Evolutionary conservation across 2,888 invertebrate species (phyloP).

Genomic region (Chouioia cunea): DNA sequence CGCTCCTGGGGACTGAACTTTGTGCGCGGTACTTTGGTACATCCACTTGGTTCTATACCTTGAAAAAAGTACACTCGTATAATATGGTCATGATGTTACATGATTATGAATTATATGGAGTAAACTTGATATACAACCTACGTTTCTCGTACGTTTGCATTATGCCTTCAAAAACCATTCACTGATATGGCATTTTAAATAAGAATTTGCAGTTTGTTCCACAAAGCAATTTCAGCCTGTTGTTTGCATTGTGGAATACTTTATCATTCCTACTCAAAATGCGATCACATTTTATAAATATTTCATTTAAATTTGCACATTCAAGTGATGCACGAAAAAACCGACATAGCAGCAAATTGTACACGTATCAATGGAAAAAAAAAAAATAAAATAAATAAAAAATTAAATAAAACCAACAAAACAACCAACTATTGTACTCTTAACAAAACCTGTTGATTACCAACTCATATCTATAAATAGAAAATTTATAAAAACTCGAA

Average conservation of each 20-base stretch:
- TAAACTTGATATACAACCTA: constrained; percentile 39
- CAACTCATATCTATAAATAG: constrained; percentile 37
- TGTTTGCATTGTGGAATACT: constrained; percentile 13
- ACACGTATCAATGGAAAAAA: too few species aligned
- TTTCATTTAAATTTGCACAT: constrained; percentile 11
- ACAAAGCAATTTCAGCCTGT: constrained; percentile 3
- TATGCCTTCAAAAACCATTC: constrained; percentile 12
- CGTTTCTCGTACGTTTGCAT: not conserved
- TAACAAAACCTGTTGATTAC: constrained; percentile 28
- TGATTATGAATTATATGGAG: constrained; percentile 23
- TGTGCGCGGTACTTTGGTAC: not conserved
- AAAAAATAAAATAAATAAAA: too few species aligned
- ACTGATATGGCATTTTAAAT: constrained; percentile 19
- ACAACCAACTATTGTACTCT: not conserved
- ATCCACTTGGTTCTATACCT: constrained; percentile 36
- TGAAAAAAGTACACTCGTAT: constrained; percentile 41
- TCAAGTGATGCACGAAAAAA: constrained; percentile 21
- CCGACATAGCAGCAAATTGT: constrained; percentile 16
- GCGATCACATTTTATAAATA: constrained; percentile 22
- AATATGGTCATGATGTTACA: constrained; percentile 29
- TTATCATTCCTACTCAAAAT: constrained; percentile 20
- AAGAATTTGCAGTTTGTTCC: constrained; percentile 19
- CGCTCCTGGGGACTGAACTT: constrained; percentile 35
- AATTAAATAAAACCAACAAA: too few species aligned
- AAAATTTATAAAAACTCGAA: constrained; percentile 41